These are phyloP conservation scores for Echinops telfairi DNA, from an alignment of 2,113 vertebrate species.

Conservation along the genomic window DNA sequence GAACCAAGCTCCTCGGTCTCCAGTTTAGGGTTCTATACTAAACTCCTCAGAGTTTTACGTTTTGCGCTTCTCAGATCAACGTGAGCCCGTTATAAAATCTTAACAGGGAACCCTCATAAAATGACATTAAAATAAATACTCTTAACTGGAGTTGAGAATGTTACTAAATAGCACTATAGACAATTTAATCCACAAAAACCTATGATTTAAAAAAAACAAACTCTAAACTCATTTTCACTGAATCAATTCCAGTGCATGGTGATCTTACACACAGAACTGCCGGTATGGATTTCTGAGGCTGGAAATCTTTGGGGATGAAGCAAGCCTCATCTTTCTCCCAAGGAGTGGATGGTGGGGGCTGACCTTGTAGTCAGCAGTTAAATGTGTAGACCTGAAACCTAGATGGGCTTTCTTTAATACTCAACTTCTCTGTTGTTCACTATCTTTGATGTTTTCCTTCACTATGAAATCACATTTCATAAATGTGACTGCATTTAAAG, in stretches of 20 bases:
- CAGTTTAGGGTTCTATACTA: background rate
- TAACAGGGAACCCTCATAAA: background rate
- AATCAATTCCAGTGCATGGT: too few species aligned
- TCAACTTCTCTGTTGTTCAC: background rate
- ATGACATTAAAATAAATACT: too few species aligned
- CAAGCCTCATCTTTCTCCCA: too few species aligned
- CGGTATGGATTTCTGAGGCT: too few species aligned
- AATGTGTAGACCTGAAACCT: too few species aligned
- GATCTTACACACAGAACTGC: too few species aligned
- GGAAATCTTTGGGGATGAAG: too few species aligned
- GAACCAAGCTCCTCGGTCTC: background rate
- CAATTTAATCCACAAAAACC: conserved; percentile 35
- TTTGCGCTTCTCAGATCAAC: conserved; percentile 10
- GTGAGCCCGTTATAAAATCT: conserved; percentile 42
- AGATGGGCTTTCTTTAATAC: background rate
- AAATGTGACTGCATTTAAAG: conserved; percentile 51
- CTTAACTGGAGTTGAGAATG: conserved; percentile 7
- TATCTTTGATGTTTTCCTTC: conserved; percentile 30
- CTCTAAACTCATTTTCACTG: too few species aligned
- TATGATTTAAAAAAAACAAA: too few species aligned
- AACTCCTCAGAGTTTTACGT: conserved; percentile 18
- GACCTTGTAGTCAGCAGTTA: too few species aligned
- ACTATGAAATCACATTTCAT: conserved; percentile 20
- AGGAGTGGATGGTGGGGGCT: too few species aligned
- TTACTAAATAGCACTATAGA: background rate